Evolutionary conservation across 2,797 vertebrate genomes (phyloP).

Genomic region (Myripristis murdjan): DNA sequence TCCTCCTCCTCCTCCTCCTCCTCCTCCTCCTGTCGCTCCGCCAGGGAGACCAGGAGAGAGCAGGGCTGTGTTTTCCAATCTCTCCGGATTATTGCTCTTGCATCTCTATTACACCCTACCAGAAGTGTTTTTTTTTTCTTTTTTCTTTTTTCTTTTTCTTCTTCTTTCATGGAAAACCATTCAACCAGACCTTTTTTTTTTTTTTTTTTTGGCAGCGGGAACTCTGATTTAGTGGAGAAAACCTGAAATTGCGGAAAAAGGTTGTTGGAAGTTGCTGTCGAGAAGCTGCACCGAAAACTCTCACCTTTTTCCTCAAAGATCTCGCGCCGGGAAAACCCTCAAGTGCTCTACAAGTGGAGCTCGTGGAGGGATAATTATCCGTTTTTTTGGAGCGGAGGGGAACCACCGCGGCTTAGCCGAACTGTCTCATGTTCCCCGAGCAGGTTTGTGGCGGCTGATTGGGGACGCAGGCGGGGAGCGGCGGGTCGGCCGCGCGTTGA

Average conservation of each 20-base stretch:
- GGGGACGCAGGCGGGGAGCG: conserved; percentile 47
- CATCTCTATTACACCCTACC: neutral
- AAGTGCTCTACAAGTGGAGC: conserved; percentile 18
- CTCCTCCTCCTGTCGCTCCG: neutral
- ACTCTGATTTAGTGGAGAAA: neutral
- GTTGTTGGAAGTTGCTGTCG: conserved; percentile 10
- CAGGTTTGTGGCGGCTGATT: conserved; percentile 19
- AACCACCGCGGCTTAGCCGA: conserved; percentile 27
- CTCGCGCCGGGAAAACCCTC: conserved; percentile 9
- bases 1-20: conserved; percentile 12
- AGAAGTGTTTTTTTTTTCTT: too few relatives aligned
- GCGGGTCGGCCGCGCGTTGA: conserved; percentile 42
- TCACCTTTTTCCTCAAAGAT: conserved; percentile 17
- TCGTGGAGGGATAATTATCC: conserved; percentile 17
- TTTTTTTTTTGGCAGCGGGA: neutral
- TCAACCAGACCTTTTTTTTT: too few relatives aligned
- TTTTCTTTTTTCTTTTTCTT: conserved; percentile 1
- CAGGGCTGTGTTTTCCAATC: conserved; percentile 29
- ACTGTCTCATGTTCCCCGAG: conserved; percentile 17
- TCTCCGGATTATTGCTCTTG: conserved; percentile 26
- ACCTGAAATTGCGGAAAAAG: conserved; percentile 23
- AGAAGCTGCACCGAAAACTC: neutral
- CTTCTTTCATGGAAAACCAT: conserved; percentile 4
- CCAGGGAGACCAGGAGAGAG: conserved; percentile 18
- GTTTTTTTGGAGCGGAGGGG: neutral